Percentiles rank a stretch among this genome's conserved stretches.
Conservation (phyloP, 2,888 invertebrate species). For the Pemphredon lugubris region DNA sequence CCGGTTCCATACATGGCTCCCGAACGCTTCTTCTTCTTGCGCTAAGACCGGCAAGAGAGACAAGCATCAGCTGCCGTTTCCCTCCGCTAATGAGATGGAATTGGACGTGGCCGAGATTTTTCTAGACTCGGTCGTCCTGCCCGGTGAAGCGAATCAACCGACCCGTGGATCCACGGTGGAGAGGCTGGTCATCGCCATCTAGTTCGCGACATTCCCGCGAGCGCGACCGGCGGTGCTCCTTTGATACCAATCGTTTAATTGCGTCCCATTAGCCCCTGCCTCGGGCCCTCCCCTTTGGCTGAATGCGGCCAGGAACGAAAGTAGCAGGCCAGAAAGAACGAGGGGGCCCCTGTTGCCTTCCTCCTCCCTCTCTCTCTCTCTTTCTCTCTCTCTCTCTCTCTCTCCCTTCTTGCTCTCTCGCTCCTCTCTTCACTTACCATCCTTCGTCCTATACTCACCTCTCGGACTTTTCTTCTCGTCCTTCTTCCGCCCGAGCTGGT, state of each 20-base stretch:
- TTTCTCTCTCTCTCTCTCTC: conserved; percentile 35
- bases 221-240: conserved; percentile 79
- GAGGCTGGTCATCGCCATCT: conserved; percentile 64
- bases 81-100: conserved; percentile 81
- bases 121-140: conserved; percentile 74
- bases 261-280: conserved; percentile 80
- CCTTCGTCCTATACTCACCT: conserved; percentile 29
- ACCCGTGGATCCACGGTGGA: conserved; percentile 26
- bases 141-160: conserved; percentile 62
- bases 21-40: conserved; percentile 79
- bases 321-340: conserved; percentile 57
- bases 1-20: conserved; percentile 81
- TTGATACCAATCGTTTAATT: conserved; percentile 81
- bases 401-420: conserved; percentile 39
- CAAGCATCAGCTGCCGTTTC: conserved; percentile 81
- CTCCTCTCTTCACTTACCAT: conserved; percentile 43
- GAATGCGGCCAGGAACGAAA: conserved; percentile 70
- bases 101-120: conserved; percentile 81
- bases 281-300: conserved; percentile 63
- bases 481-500: conserved; percentile 44
- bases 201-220: conserved; percentile 80
- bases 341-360: conserved; percentile 42
- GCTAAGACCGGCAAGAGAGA: conserved; percentile 77
- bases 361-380: conserved; percentile 21
- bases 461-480: conserved; percentile 53